phyloP scores from a whole-genome alignment of 2,113 vertebrate species.

The Gulo gulo region DNA sequence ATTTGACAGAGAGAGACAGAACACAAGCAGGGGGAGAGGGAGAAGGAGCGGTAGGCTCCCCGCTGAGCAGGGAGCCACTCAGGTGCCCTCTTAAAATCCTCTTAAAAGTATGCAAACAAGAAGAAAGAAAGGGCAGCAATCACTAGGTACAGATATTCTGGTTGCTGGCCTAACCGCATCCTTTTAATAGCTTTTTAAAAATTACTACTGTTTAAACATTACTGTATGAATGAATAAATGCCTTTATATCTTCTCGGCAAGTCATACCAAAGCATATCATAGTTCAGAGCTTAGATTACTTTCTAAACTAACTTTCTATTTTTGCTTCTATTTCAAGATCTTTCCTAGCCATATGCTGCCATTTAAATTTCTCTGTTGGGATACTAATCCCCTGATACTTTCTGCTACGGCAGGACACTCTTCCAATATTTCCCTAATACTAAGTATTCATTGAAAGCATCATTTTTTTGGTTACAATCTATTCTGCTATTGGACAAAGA shows the following conservation, averaged over 20 bases:
- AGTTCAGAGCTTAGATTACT: neutral
- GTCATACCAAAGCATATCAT: neutral
- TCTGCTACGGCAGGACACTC: neutral
- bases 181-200: slow-evolving; percentile 6
- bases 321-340: neutral
- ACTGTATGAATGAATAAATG: neutral
- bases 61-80: too few relatives aligned
- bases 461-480: neutral
- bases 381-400: neutral
- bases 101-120: neutral
- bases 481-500: neutral
- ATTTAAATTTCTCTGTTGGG: neutral
- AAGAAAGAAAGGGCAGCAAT: neutral
- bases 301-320: neutral
- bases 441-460: neutral
- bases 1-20: too few relatives aligned
- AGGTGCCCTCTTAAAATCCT: neutral
- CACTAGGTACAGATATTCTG: neutral
- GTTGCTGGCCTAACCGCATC: neutral
- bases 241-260: slow-evolving; percentile 3
- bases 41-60: too few relatives aligned
- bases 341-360: neutral
- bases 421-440: neutral
- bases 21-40: too few relatives aligned
- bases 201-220: neutral